A percentile compares a stretch with the other conserved stretches of the same genome.
phyloP scores from a whole-genome alignment of 2,113 vertebrate genomes.

The Chrysochloris asiatica region DNA sequence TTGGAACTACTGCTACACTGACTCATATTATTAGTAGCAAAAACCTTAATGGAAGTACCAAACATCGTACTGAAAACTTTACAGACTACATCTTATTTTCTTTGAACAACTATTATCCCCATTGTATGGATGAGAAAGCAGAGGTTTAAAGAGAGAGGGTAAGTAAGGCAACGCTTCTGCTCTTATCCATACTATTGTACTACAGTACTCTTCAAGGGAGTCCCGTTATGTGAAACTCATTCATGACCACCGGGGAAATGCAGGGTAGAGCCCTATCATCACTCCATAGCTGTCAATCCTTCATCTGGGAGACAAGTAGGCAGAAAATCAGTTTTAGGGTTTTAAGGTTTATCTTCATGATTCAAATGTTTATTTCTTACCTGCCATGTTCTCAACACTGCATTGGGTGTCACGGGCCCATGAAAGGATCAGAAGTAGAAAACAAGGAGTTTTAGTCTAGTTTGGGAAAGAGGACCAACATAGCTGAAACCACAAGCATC shows the following conservation, averaged over 20 bases:
- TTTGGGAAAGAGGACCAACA: neutral
- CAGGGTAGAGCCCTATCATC: neutral
- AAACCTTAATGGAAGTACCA: neutral
- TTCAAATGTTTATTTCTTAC: neutral
- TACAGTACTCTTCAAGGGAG: neutral
- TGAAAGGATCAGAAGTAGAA: neutral
- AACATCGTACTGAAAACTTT: neutral
- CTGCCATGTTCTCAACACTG: neutral
- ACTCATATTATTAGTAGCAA: no score
- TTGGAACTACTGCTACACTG: no score
- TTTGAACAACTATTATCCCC: neutral
- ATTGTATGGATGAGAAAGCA: neutral
- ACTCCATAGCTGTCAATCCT: neutral
- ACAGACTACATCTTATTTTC: no score
- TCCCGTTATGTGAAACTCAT: neutral
- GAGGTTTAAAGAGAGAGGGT: neutral
- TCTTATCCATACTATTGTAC: neutral
- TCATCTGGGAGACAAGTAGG: neutral
- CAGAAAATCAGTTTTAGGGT: neutral
- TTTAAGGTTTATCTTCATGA: slow-evolving; percentile 13
- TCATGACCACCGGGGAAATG: neutral
- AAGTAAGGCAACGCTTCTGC: no score
- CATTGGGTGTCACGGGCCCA: neutral
- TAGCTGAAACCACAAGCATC: neutral
- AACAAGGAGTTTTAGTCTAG: neutral